Conservation (phyloP, 2,797 vertebrate species). For the Pangasius djambal region DNA sequence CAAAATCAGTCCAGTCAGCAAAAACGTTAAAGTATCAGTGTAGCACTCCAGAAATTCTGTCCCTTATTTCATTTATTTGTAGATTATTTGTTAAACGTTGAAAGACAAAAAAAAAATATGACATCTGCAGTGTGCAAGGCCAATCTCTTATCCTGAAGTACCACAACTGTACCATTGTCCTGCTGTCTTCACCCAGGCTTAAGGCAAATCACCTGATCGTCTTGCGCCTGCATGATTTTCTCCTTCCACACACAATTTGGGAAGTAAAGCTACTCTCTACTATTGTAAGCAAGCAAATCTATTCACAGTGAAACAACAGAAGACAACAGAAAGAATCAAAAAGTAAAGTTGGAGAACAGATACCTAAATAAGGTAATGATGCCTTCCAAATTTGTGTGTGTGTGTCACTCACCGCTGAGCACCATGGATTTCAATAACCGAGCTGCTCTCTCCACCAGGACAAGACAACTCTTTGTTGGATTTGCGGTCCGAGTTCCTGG, state of each 20-base stretch:
- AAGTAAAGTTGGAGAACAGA: not conserved
- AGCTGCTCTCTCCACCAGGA: slow-evolving; percentile 51
- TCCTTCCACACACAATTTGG: slow-evolving; percentile 51
- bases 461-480: slow-evolving; percentile 57
- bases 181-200: slow-evolving; percentile 57
- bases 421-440: slow-evolving; percentile 44
- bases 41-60: not conserved
- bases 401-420: slow-evolving; percentile 45
- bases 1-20: not conserved
- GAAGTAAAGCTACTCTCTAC: slow-evolving; percentile 5
- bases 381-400: slow-evolving; percentile 9
- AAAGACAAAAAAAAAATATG: not conserved
- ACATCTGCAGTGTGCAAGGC: slow-evolving; percentile 35
- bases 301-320: not conserved
- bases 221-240: slow-evolving; percentile 72
- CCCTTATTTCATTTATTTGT: not conserved
- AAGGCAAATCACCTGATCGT: slow-evolving; percentile 78
- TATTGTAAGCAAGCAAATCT: not conserved
- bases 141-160: slow-evolving; percentile 53
- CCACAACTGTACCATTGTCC: slow-evolving; percentile 74
- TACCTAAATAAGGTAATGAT: not conserved
- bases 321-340: not conserved
- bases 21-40: not conserved
- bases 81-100: not conserved
- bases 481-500: slow-evolving; percentile 25